These are phyloP conservation scores for Portevinia maculata DNA, from an alignment of 2,888 invertebrate genomes.

Conservation along the genomic window DNA sequence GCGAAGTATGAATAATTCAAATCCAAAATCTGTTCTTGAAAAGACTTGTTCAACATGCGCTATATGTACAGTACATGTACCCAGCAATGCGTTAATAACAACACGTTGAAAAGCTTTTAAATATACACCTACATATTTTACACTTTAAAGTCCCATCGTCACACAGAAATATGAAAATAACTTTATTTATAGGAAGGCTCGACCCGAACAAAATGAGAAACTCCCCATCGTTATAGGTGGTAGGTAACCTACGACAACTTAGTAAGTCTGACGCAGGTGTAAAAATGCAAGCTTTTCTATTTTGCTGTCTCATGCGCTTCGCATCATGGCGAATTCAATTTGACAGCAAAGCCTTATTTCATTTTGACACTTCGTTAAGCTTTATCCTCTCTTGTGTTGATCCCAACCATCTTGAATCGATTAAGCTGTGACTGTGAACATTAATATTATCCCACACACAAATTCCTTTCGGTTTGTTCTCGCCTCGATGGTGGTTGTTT, in stretches of 20 bases:
- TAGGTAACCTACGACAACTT: conserved; percentile 21
- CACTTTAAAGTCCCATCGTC: conserved; percentile 43
- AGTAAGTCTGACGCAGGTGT: conserved; percentile 29
- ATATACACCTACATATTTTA: conserved; percentile 58
- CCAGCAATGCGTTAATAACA: conserved; percentile 33
- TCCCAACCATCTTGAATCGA: conserved; percentile 53
- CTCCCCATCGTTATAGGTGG: not conserved
- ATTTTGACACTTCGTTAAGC: conserved; percentile 25
- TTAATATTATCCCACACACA: conserved; percentile 25
- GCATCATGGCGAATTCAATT: conserved; percentile 49
- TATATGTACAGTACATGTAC: conserved; percentile 5
- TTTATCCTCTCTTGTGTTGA: not conserved
- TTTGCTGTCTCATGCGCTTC: conserved; percentile 49
- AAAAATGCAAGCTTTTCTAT: conserved; percentile 37
- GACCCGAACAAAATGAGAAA: conserved; percentile 32
- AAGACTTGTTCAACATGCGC: conserved; percentile 15
- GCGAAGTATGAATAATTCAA: conserved; percentile 9
- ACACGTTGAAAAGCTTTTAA: conserved; percentile 62
- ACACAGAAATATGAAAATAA: conserved; percentile 60
- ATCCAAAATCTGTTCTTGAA: conserved; percentile 13
- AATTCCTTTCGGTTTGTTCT: not conserved
- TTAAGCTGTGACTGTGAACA: conserved; percentile 54
- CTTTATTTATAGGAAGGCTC: conserved; percentile 44
- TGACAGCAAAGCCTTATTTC: conserved; percentile 33
- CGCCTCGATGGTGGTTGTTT: conserved; percentile 4